Conservation (phyloP, 2,113 vertebrate species). For the Atractosteus spatula region DNA sequence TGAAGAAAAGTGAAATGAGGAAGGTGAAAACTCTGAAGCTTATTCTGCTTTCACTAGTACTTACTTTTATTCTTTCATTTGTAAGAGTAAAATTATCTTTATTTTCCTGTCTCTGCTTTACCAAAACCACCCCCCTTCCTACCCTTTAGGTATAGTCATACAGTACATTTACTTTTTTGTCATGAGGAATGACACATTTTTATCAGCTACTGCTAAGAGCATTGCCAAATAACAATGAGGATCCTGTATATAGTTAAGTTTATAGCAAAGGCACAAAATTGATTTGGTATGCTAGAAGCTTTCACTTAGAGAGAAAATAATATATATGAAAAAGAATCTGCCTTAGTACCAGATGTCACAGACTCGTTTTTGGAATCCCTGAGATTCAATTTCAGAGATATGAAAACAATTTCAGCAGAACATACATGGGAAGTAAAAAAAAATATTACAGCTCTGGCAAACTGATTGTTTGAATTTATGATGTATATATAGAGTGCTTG, state of each 20-base stretch:
- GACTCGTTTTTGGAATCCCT: conserved; percentile 39
- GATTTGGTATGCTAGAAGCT: conserved; percentile 38
- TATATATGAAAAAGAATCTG: conserved; percentile 8
- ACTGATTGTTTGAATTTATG: conserved; percentile 30
- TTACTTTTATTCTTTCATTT: too few species aligned
- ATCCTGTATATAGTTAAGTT: conserved; percentile 19
- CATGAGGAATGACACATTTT: too few species aligned
- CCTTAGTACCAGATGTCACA: conserved; percentile 41
- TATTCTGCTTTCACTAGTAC: too few species aligned
- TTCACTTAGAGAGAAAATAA: conserved; percentile 37
- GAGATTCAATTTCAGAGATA: conserved; percentile 62
- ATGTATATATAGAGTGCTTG: too few species aligned
- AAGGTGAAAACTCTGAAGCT: too few species aligned
- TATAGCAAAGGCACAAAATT: conserved; percentile 27
- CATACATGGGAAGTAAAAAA: conserved; percentile 40
- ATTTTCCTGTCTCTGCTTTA: too few species aligned
- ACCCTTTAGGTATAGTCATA: too few species aligned
- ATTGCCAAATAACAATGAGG: conserved; percentile 26
- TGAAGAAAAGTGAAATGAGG: too few species aligned
- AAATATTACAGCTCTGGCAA: conserved; percentile 22
- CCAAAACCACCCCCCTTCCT: too few species aligned
- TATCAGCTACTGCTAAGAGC: too few species aligned
- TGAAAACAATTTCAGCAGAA: conserved; percentile 50
- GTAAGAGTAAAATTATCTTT: too few species aligned
- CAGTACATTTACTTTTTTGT: too few species aligned